Evolutionary conservation across 2,888 invertebrate genomes (phyloP).

Genomic region (Erpobdella octoculata): DNA sequence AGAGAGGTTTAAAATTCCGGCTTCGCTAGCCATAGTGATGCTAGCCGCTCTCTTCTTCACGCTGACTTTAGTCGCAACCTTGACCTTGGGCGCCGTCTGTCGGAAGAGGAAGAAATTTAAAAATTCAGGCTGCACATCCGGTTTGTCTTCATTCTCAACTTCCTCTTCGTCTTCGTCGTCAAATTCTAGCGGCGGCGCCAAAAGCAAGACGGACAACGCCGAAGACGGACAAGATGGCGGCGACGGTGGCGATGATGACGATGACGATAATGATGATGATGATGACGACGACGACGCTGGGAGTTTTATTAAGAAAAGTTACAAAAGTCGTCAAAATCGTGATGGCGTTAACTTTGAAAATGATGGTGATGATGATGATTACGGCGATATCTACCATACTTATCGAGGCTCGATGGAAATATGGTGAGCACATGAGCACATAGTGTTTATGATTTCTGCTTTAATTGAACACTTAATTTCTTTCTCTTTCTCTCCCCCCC

Average conservation of each 20-base stretch:
- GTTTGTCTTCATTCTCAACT: conserved; percentile 1
- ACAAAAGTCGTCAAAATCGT: not conserved
- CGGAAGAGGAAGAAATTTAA: not conserved
- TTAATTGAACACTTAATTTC: too few relatives aligned
- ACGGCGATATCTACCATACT: not conserved
- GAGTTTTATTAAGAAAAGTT: not conserved
- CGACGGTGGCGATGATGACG: not conserved
- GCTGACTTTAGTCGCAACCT: not conserved
- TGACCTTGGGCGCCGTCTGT: not conserved
- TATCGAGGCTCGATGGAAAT: not conserved
- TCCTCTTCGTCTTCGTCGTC: not conserved
- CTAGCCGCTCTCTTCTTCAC: conserved; percentile 9
- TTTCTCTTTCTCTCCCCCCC: too few relatives aligned
- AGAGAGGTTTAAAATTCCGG: not conserved
- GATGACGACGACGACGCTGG: not conserved
- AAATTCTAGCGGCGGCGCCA: not conserved
- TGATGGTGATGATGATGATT: not conserved
- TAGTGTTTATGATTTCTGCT: too few relatives aligned
- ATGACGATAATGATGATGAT: not conserved
- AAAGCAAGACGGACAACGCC: not conserved
- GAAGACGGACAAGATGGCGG: not conserved
- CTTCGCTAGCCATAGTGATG: conserved; percentile 6
- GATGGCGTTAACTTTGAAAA: not conserved
- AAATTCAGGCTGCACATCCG: not conserved
- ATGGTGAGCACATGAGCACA: too few relatives aligned